Evolutionary conservation across 2,113 vertebrate species (phyloP), one percentile per base, ranked within the genome.

Genomic region (Xiphorhynchus elegans): DNA sequence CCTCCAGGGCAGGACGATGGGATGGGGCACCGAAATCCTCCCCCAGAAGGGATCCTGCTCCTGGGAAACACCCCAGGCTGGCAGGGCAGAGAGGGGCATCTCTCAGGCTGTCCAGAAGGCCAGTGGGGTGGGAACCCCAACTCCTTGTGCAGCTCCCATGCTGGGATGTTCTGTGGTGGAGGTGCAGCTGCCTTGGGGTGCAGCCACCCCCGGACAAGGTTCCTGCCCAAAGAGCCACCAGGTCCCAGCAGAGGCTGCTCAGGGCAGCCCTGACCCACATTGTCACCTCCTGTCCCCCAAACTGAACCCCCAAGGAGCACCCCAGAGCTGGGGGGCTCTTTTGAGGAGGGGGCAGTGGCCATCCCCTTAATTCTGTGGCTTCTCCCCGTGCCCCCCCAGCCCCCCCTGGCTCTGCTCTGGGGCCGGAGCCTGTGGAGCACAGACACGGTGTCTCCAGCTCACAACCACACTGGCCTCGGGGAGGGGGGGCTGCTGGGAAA

Each of bases 401-500:
- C 56, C 26, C 24, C 44, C 55, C 11, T 50, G 6, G 33, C 82
- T 13, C 49, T 1, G 47, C 55, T 9, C 49, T 24, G 81, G 67
- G 87, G 90, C 74, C n/a, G 93, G n/a, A 93, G 93, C 52, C 89
- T 81, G 93, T 3, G 14, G 69, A 91, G 84, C 19, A 73, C 88
- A 97, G 96, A 97, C 88, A 58, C n/a, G 52, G 50, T 0, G 92
- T 92, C 94, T 97, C 90, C 96, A 94, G 94, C 20, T 3, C 76
- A 53, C 82, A 95, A 94, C 95, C 94, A 53, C 94, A 93, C 62
- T 7, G 80, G 37, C 52, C 93, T 31, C 70, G 29, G 55, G 23
- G 59, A 26, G 39, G 90, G 80, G 83, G 91, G 73, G 87, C 89
- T 95, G 86, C 94, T 96, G 84, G 95, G 96, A 95, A 96, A 29